Percentiles rank a stretch among this genome's conserved stretches.
Evolutionary conservation across 1,140 invertebrate species (phyloP).

Genomic region (Atta texana): DNA sequence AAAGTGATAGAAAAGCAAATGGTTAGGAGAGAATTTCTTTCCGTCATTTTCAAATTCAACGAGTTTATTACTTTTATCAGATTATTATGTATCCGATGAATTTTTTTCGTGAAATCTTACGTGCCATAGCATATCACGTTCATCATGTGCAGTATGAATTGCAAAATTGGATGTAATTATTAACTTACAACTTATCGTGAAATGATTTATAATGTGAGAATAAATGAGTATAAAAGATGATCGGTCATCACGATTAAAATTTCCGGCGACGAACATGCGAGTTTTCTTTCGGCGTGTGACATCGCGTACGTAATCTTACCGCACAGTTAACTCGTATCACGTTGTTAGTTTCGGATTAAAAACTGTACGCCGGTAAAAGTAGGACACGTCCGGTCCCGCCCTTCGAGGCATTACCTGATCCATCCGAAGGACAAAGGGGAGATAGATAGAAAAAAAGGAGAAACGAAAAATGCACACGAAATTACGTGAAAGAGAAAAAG

Average conservation of each 20-base stretch:
- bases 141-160: background rate
- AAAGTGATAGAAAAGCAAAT: background rate
- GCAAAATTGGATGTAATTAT: constrained; percentile 1
- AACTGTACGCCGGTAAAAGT: constrained; percentile 73
- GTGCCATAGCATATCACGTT: background rate
- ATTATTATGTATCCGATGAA: background rate
- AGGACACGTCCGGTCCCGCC: constrained; percentile 59
- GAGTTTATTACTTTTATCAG: background rate
- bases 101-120: background rate
- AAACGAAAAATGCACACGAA: constrained; percentile 32
- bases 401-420: constrained; percentile 50
- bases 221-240: background rate
- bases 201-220: constrained; percentile 13
- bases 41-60: constrained; percentile 1
- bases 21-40: background rate
- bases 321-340: constrained; percentile 65
- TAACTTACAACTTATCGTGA: background rate
- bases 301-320: constrained; percentile 13
- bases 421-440: constrained; percentile 46
- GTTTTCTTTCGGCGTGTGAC: background rate
- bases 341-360: constrained; percentile 77
- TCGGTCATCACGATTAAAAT: constrained; percentile 18
- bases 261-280: background rate
- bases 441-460: constrained; percentile 3
- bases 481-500: constrained; percentile 35